Conservation (phyloP, 2,113 vertebrate species). For the Callipepla squamata region DNA sequence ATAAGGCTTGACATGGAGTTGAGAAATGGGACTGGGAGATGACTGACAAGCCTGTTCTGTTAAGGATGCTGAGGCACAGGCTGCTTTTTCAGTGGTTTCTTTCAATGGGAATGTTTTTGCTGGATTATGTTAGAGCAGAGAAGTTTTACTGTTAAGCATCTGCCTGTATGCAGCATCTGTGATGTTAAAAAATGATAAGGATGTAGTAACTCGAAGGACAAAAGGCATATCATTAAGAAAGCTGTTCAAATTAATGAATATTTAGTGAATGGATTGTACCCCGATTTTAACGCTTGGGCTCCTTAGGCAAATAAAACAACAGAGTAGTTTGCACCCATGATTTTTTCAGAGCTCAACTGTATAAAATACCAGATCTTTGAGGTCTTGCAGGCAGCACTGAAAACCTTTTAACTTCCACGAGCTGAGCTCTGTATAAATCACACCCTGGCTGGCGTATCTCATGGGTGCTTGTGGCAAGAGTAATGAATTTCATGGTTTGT, state of each 20-base stretch:
- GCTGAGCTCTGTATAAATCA: neutral
- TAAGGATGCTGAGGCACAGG: constrained; percentile 8
- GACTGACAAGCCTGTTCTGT: constrained; percentile 51
- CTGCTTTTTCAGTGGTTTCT: constrained; percentile 38
- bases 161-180: constrained; percentile 37
- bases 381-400: constrained; percentile 42
- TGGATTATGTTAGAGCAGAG: neutral
- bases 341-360: constrained; percentile 5
- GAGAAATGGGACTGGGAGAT: neutral
- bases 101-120: constrained; percentile 7
- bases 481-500: constrained; percentile 60
- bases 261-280: constrained; percentile 70
- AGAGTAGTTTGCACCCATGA: neutral
- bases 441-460: constrained; percentile 24
- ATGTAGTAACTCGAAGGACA: constrained; percentile 25
- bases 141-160: constrained; percentile 40
- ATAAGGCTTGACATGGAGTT: neutral
- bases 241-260: constrained; percentile 64
- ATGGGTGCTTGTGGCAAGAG: constrained; percentile 45
- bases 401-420: constrained; percentile 39
- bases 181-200: constrained; percentile 32
- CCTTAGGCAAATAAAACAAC: constrained; percentile 53
- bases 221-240: constrained; percentile 64
- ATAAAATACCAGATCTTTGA: constrained; percentile 52
- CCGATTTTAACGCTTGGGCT: constrained; percentile 49